Evolutionary conservation across 2,888 invertebrate genomes (phyloP), one percentile per base, ranked within the genome.

Genomic region (Nomada fucata): DNA sequence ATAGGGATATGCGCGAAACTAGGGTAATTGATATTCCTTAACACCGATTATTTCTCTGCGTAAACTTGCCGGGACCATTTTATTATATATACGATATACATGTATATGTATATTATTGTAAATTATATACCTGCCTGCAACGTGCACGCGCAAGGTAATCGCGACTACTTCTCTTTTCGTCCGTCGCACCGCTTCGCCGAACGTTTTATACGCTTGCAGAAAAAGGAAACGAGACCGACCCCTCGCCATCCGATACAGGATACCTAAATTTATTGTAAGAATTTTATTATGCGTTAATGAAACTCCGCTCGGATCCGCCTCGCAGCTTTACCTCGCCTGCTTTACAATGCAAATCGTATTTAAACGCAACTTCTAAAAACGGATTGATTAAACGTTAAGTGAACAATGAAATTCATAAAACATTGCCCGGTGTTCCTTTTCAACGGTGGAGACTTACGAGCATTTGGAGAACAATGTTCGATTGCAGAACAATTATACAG

Each of bases 401-500:
- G 2, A 7, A 42, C 68, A 13, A 57, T 26, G 11, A n/a, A 2
- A 2, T 47, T 15, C 10, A 7, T 1, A 52, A 23, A 36, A 2
- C 26, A 13, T 9, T 18, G 2, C 36, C 36, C 26, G 18, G 13
- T 1, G 52, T 9, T 52, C 3, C 52, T 59, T 60, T 23, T 2
- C 13, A 61, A 50, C 47, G 23, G 29, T n/a, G 0, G 44, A 7
- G 4, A 42, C 18, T 59, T 50, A 52, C 60, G 53, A 36, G 64
- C 13, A 15, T 57, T 61, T 20, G 15, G 11, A 52, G 70, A 70
- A 70, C 52, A 7, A 60, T 60, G 60, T 36, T 18, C 70, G 52
- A 71, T 61, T 13, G 60, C 60, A 13, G 11, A 55, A 69, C 44
- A 69, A 61, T 76, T 68, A 47, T 69, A 61, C 20, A 53, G 29